phyloP scores from a whole-genome alignment of 2,113 vertebrate genomes.

The Hyla sarda region DNA sequence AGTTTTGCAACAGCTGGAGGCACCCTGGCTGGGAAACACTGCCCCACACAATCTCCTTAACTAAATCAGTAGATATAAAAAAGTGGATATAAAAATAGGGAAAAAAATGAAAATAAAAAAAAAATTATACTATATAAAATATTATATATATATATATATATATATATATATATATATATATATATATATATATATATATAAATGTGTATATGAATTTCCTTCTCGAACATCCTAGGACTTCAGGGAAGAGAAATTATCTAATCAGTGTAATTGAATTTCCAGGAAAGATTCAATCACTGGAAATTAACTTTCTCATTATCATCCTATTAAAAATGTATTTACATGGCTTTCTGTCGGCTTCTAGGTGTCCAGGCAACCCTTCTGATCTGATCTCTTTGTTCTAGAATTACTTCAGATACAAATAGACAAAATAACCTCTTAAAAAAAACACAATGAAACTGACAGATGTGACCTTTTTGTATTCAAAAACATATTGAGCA shows the following conservation, averaged over 20 bases:
- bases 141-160: too few relatives aligned
- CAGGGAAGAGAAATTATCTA: not conserved
- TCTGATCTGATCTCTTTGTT: not conserved
- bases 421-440: not conserved
- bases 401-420: conserved; percentile 12
- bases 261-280: conserved; percentile 22
- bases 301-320: not conserved
- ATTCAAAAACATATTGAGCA: not conserved
- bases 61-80: too few relatives aligned
- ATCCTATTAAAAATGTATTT: conserved; percentile 37
- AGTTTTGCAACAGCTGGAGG: too few relatives aligned
- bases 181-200: too few relatives aligned
- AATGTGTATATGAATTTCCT: too few relatives aligned
- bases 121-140: too few relatives aligned
- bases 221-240: not conserved
- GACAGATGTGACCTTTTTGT: not conserved
- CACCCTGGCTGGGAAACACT: too few relatives aligned
- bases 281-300: conserved; percentile 29
- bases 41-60: too few relatives aligned
- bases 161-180: too few relatives aligned
- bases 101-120: too few relatives aligned
- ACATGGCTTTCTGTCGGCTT: not conserved
- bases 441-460: not conserved
- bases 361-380: not conserved
- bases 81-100: too few relatives aligned